Evolutionary conservation across 2,888 invertebrate species (phyloP).

Genomic region (Troides helena): DNA sequence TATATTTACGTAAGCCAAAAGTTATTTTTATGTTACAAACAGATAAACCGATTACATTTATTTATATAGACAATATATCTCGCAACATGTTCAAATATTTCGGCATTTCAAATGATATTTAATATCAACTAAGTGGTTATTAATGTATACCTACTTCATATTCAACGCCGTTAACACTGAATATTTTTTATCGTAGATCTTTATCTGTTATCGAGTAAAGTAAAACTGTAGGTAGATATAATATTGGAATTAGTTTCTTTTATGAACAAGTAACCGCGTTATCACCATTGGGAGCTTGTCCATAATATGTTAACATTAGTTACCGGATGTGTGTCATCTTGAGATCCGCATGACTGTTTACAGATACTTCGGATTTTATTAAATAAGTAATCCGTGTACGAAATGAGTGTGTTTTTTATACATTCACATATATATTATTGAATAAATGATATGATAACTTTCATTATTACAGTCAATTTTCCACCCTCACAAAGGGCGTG

Average conservation of each 20-base stretch:
- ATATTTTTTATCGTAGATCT: slow-evolving; percentile 25
- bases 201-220: slow-evolving; percentile 15
- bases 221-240: slow-evolving; percentile 12
- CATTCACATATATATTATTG: neutral
- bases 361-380: too few relatives aligned
- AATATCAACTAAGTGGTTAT: slow-evolving; percentile 28
- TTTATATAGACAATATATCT: slow-evolving; percentile 3
- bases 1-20: too few relatives aligned
- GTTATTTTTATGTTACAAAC: too few relatives aligned
- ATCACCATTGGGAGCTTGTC: slow-evolving; percentile 18
- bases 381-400: too few relatives aligned
- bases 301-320: slow-evolving; percentile 4
- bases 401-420: neutral
- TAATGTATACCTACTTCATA: slow-evolving; percentile 28
- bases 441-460: neutral
- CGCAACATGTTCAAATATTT: slow-evolving; percentile 22
- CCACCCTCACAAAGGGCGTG: slow-evolving; percentile 2
- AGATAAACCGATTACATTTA: neutral
- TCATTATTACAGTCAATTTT: slow-evolving; percentile 10
- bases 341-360: too few relatives aligned
- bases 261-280: slow-evolving; percentile 7
- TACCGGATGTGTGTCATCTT: too few relatives aligned
- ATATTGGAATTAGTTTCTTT: slow-evolving; percentile 15
- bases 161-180: slow-evolving; percentile 18
- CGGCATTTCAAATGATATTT: slow-evolving; percentile 28